Conservation (phyloP, 2,113 vertebrate genomes). For the Cynoglossus semilaevis region DNA sequence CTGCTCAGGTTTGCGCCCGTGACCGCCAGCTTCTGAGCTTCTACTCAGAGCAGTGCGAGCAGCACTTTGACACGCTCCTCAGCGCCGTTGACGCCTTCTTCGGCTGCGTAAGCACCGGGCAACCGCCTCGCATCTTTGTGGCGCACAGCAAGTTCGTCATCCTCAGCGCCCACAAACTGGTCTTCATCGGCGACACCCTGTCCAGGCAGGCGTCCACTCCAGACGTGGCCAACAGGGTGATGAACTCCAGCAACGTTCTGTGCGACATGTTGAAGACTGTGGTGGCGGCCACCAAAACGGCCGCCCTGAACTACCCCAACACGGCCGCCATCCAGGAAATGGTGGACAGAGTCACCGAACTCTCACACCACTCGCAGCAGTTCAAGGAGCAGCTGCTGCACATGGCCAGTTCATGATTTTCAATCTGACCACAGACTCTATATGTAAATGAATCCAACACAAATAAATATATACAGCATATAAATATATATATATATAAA, state of each 20-base stretch:
- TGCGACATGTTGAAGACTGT: conserved; percentile 92
- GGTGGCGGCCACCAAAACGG: conserved; percentile 87
- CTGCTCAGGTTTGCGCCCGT: conserved; percentile 63
- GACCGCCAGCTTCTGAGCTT: conserved; percentile 89
- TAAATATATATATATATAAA: conserved; percentile 30
- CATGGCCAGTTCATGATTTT: conserved; percentile 81
- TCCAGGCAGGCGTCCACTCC: conserved; percentile 83
- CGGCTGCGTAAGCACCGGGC: conserved; percentile 82
- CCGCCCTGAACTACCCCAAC: conserved; percentile 91
- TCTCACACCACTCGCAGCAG: conserved; percentile 85
- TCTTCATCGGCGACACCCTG: conserved; percentile 95
- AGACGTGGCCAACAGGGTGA: conserved; percentile 85
- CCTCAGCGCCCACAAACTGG: conserved; percentile 95
- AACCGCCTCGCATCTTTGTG: conserved; percentile 93
- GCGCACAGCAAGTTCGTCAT: conserved; percentile 98
- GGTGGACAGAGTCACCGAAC: conserved; percentile 89
- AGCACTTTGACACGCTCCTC: conserved; percentile 89
- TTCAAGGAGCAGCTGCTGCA: conserved; percentile 89
- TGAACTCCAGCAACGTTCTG: conserved; percentile 93
- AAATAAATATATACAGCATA: conserved; percentile 33
- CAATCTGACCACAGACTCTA: conserved; percentile 11
- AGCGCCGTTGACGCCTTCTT: conserved; percentile 94
- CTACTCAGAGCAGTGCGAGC: conserved; percentile 91
- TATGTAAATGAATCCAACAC: conserved; percentile 32
- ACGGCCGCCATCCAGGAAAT: conserved; percentile 87